Base-by-base conservation (phyloP, 2,888 invertebrate genomes). In the Drosophila meridionalis region DNA sequence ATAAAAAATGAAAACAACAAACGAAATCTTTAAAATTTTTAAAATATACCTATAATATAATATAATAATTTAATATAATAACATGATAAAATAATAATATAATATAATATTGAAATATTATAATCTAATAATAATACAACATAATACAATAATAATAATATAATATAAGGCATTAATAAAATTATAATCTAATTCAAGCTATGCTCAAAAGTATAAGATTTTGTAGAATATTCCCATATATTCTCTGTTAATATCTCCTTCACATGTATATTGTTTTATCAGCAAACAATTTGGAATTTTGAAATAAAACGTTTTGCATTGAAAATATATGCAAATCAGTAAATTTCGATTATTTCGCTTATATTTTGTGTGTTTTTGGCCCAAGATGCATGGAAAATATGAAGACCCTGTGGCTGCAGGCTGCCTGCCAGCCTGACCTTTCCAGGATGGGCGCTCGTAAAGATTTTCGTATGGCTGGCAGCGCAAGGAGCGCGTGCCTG, bases 401-500 rank as follows among this genome's bases (percentile, higher is more conserved):
- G 42, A 65, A 48, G 55, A 9, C 20, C 43, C 28, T 45, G 64
- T n/a, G 56, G 42, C 48, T 68, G 47, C 66, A 65, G 36, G 28
- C 32, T 64, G 64, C 34, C 11, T 52, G 36, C 7, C 32, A 1
- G 20, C 34, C 48, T 68, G 66, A 66, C 68, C 68, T 68, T 66
- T 45, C 45, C 45, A 47, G 26, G 45, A 32, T 12, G 42, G 12
- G 42, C 55, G 57, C 57, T 42, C 43, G 67, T 47, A 38, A 47
- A 67, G 48, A 36, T 38, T 20, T 20, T 60, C 30, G 30, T 40
- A 38, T 65, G 45, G 40, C 36, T 47, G 53, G 47, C 65, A 40
- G 34, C 34, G 65, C 34, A 36, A 36, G 55, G 40, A 55, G 55
- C 55, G 65, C 65, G 73, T 69, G 73, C 60, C 69, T 66, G 63